phyloP scores from a whole-genome alignment of 2,888 invertebrate genomes.

The Meiosimyza platycephala region DNA sequence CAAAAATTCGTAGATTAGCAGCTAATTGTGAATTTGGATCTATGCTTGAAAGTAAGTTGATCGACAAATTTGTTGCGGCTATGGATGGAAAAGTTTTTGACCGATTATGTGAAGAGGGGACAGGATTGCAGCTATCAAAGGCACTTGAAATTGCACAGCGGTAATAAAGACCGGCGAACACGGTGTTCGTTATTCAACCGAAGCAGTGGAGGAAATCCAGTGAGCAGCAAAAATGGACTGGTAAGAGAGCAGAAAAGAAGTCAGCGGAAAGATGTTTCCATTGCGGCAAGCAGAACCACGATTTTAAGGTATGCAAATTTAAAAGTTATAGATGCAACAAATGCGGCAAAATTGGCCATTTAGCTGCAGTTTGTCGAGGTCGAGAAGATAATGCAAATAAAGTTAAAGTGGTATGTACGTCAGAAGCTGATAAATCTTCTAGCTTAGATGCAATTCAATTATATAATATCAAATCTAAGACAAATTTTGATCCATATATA shows the following conservation, averaged over 20 bases:
- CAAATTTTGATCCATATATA: too few species aligned
- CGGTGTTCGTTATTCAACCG: too few species aligned
- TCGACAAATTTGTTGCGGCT: background rate
- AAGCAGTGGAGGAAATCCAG: too few species aligned
- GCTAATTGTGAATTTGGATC: background rate
- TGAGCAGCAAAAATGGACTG: background rate
- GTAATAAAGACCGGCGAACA: background rate
- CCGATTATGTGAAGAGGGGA: background rate
- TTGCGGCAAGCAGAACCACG: background rate
- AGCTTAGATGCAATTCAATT: background rate
- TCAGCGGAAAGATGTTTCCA: background rate
- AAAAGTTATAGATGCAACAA: background rate
- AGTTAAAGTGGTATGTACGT: too few species aligned
- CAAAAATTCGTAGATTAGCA: background rate
- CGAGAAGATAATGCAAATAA: background rate
- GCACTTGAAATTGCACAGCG: background rate
- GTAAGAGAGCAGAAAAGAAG: background rate
- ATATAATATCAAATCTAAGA: background rate
- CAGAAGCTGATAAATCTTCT: too few species aligned
- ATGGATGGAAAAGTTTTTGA: background rate
- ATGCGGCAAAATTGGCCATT: background rate
- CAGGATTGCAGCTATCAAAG: background rate
- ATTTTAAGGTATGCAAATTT: background rate
- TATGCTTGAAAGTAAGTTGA: background rate
- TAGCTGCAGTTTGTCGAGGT: background rate